A percentile compares a stretch with the other conserved stretches of the same genome.
phyloP scores from a whole-genome alignment of 2,797 vertebrate genomes.

The Enoplosus armatus region DNA sequence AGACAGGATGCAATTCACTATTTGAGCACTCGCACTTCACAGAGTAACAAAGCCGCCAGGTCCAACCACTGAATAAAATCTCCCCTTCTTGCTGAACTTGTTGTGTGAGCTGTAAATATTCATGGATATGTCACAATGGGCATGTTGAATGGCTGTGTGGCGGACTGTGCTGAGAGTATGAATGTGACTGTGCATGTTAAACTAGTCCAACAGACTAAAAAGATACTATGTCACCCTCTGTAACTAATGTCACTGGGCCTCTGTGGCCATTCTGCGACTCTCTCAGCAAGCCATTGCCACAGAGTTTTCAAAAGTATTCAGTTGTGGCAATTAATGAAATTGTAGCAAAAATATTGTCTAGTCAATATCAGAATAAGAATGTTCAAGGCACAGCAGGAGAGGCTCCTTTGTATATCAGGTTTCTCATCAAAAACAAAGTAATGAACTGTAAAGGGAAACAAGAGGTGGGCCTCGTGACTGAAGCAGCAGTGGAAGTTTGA shows the following conservation, averaged over 20 bases:
- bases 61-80: conserved; percentile 53
- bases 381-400: not conserved
- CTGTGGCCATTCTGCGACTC: not conserved
- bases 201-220: conserved; percentile 22
- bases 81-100: conserved; percentile 41
- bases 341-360: not conserved
- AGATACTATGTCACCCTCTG: conserved; percentile 28
- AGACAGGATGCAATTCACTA: conserved; percentile 41
- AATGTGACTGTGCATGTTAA: conserved; percentile 56
- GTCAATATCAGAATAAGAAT: not conserved
- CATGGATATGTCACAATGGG: conserved; percentile 60
- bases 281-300: not conserved
- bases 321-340: not conserved
- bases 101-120: conserved; percentile 69
- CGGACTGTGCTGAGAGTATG: conserved; percentile 46
- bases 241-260: conserved; percentile 10
- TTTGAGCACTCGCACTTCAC: conserved; percentile 48
- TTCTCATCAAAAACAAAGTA: not conserved
- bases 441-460: not conserved
- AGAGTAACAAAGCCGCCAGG: conserved; percentile 52
- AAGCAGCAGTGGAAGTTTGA: not conserved
- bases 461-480: not conserved
- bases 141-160: conserved; percentile 52
- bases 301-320: not conserved
- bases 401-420: too few species aligned